phyloP scores from a whole-genome alignment of 2,888 invertebrate genomes.

The Mythimna lalbum region DNA sequence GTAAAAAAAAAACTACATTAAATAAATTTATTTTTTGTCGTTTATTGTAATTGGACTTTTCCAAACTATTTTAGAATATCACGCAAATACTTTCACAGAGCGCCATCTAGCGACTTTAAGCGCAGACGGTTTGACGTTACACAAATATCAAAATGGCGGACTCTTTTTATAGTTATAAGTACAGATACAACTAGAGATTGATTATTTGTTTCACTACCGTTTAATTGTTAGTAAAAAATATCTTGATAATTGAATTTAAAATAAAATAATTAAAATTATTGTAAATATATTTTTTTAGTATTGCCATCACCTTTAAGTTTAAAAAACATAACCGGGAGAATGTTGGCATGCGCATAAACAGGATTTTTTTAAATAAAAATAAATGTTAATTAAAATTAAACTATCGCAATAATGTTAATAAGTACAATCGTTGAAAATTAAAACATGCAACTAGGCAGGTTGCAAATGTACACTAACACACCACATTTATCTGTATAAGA shows the following conservation, averaged over 20 bases:
- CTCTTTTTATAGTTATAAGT: background rate
- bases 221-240: background rate
- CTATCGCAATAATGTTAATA: conserved; percentile 5
- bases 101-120: conserved; percentile 9
- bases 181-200: background rate
- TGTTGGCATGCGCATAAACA: conserved; percentile 14
- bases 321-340: conserved; percentile 15
- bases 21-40: background rate
- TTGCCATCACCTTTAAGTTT: conserved; percentile 3
- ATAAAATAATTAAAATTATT: background rate
- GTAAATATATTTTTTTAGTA: conserved; percentile 8
- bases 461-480: no score
- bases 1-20: background rate
- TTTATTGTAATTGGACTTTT: conserved; percentile 5
- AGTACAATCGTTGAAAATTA: conserved; percentile 2
- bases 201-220: background rate
- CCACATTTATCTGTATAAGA: no score
- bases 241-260: background rate
- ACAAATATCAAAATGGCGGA: conserved; percentile 8
- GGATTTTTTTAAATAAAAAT: background rate
- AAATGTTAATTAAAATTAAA: background rate
- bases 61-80: conserved; percentile 45
- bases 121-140: background rate
- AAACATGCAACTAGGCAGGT: background rate
- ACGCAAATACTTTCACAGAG: conserved; percentile 5